Percentiles rank a stretch among this genome's conserved stretches.
Evolutionary conservation across 1,140 invertebrate species (phyloP).

Genomic region (Latrodectus geometricus): DNA sequence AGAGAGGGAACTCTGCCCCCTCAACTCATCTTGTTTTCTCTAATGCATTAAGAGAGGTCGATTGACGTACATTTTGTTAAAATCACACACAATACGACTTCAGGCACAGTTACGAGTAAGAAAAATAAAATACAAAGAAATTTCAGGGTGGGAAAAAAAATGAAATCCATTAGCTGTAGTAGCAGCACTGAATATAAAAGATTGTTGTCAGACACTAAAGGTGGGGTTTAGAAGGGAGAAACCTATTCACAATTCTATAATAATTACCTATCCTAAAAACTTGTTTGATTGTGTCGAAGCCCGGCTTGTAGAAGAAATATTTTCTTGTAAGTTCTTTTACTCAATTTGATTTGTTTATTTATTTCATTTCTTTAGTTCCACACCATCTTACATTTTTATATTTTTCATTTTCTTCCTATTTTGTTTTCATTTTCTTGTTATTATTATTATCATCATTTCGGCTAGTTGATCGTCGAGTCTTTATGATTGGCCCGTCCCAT

Average conservation of each 20-base stretch:
- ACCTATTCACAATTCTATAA: constrained; percentile 57
- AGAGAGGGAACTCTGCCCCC: not conserved
- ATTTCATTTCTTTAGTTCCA: constrained; percentile 25
- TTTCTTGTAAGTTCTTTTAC: constrained; percentile 3
- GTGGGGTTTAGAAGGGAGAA: not conserved
- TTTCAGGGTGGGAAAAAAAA: not conserved
- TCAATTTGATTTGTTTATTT: constrained; percentile 23
- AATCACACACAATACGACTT: constrained; percentile 30
- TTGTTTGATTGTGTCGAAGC: constrained; percentile 55
- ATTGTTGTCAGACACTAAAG: constrained; percentile 7
- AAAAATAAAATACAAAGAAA: constrained; percentile 36
- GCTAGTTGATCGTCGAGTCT: constrained; percentile 49
- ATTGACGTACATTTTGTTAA: constrained; percentile 29
- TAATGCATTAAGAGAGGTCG: constrained; percentile 20
- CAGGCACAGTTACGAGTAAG: constrained; percentile 19
- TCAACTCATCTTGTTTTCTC: constrained; percentile 13
- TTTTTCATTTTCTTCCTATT: not conserved
- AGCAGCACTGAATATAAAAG: constrained; percentile 53
- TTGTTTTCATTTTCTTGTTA: constrained; percentile 13
- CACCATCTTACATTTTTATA: not conserved
- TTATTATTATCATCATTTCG: constrained; percentile 55
- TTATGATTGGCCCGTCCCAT: constrained; percentile 55
- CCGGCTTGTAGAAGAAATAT: constrained; percentile 31
- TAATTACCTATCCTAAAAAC: constrained; percentile 58
- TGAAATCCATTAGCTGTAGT: constrained; percentile 36